Evolutionary conservation across 2,797 vertebrate genomes (phyloP), one percentile per base, ranked within the genome.

Genomic region (Sebastes matsubarae): DNA sequence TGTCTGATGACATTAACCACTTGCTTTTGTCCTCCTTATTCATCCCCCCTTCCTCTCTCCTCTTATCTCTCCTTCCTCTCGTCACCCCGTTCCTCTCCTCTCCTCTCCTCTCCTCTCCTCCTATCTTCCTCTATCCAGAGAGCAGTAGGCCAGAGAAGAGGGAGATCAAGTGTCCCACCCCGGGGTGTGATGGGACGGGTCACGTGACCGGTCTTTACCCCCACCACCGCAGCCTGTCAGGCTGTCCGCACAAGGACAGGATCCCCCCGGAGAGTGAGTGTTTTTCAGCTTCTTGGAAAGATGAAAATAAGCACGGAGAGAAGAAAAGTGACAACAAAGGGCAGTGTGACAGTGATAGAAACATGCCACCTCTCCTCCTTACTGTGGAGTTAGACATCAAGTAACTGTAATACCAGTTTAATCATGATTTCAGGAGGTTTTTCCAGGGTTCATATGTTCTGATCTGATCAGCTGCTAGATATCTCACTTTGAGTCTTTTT

Each of bases 191-290:
- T 59, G 98, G 98, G 72, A 99, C 98, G 0, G 98, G 98, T 63
- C 98, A 99, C 0, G 98, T 99, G 86, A 99, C 98, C 0, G 98
- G 98, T n/a, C 95, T 99, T 42, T 99, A 99, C 93, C 98, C 98
- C 52, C 98, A 99, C 92, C 98, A 99, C 61, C 97, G 98, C 89
- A 99, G 98, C 94, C 95, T 99, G 90, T 99, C 98, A 1, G 98
- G 98, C 34, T 99, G 98, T 88, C 98, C 98, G 24, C 98, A 99
- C 96, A 99, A 99, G 91, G 98, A 99, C 95, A 97, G 98, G 92
- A 99, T 99, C 88, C 98, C 98, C 82, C 98, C 98, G 0, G 98
- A 99, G 95, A 99, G 98, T 99, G 95, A 98, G 98, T 97, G 20
- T 27, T 50, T 69, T 74, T 81, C 75, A 80, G 64, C 68, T 68